Percentiles rank a stretch among this genome's conserved stretches.
Conservation (phyloP, 2,113 vertebrate genomes). For the Eublepharis macularius region DNA sequence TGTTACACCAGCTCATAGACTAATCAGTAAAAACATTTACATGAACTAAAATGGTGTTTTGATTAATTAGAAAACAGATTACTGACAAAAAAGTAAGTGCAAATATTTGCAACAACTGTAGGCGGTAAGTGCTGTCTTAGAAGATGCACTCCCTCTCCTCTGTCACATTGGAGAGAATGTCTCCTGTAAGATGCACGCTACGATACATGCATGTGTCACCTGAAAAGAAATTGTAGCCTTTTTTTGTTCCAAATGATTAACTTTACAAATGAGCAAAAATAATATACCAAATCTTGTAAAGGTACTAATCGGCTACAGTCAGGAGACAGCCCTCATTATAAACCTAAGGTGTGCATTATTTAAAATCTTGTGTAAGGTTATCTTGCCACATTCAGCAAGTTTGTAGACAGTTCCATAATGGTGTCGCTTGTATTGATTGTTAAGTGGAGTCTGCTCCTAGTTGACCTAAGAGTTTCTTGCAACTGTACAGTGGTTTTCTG, state of each 20-base stretch:
- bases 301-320: no score
- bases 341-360: neutral
- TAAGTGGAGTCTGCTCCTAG: neutral
- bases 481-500: rapidly evolving
- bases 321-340: neutral
- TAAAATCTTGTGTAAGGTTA: neutral
- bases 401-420: rapidly evolving
- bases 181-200: neutral
- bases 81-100: neutral
- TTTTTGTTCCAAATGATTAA: neutral
- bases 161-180: neutral
- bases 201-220: neutral
- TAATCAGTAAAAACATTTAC: no score
- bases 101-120: neutral
- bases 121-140: neutral
- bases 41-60: neutral
- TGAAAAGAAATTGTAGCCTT: neutral
- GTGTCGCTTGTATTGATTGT: neutral
- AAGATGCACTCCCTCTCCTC: neutral
- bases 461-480: neutral
- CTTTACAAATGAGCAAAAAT: neutral
- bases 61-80: neutral
- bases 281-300: neutral
- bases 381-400: neutral
- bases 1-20: no score